A percentile compares a stretch with the other conserved stretches of the same genome.
These are phyloP conservation scores for Chloebia gouldiae DNA, from an alignment of 2,113 vertebrate species.

Conservation along the genomic window DNA sequence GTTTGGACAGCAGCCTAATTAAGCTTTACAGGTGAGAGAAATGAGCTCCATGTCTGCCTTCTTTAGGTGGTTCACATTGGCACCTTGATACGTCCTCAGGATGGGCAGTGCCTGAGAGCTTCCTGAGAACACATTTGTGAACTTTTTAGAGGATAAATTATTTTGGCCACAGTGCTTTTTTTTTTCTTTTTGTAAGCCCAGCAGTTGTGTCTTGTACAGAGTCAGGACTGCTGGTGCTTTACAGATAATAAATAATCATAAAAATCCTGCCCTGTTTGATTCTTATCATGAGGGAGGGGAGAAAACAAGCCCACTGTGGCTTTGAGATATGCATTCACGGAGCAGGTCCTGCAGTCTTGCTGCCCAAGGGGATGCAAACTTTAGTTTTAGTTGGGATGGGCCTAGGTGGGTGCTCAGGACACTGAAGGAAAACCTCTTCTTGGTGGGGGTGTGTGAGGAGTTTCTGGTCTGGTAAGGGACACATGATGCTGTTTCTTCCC, in stretches of 20 bases:
- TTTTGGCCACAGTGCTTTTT: constrained; percentile 34
- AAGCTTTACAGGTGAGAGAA: constrained; percentile 4
- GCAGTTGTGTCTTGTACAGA: neutral
- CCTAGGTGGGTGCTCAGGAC: neutral
- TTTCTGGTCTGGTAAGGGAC: neutral
- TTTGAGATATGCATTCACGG: neutral
- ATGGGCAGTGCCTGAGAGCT: constrained; percentile 3
- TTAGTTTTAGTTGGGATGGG: neutral
- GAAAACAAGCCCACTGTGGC: neutral
- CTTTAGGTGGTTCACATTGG: neutral
- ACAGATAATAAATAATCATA: constrained; percentile 55
- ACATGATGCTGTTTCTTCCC: neutral
- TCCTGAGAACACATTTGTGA: neutral
- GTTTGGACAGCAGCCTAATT: constrained; percentile 6
- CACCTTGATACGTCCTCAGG: neutral
- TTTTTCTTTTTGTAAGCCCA: constrained; percentile 19
- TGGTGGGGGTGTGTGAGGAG: rapidly evolving
- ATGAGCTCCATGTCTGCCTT: constrained; percentile 6
- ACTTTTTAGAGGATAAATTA: neutral
- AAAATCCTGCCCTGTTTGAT: constrained; percentile 24
- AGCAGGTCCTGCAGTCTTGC: neutral
- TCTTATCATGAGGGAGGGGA: neutral
- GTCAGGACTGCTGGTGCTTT: neutral
- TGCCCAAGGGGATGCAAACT: neutral
- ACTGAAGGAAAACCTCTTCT: neutral